Evolutionary conservation across 37 sponge, comb jelly and placozoan species (phyloP).

Genomic region (Haliclona indistincta): DNA sequence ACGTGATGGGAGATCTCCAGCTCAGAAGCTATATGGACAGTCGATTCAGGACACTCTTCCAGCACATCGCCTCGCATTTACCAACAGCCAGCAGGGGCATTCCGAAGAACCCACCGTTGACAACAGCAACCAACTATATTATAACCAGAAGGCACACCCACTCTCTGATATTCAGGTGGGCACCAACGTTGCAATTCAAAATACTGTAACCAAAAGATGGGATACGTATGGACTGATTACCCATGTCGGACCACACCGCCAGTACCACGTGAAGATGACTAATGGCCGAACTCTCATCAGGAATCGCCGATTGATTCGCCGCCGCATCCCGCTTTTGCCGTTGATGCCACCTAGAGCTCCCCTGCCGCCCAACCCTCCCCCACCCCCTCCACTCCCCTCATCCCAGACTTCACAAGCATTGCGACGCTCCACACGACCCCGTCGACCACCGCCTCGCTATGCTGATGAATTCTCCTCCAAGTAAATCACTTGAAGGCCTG

Average conservation of each 20-base stretch:
- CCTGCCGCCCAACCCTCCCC: too few relatives aligned
- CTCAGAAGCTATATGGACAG: slow-evolving; percentile 20
- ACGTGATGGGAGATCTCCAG: not conserved
- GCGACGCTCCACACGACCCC: too few relatives aligned
- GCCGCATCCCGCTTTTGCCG: slow-evolving; percentile 2
- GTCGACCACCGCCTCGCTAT: too few relatives aligned
- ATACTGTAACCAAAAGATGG: slow-evolving; percentile 2
- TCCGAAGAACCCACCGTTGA: not conserved
- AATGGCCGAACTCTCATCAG: slow-evolving; percentile 15
- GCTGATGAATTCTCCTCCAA: too few relatives aligned
- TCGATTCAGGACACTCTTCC: not conserved
- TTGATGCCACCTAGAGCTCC: too few relatives aligned
- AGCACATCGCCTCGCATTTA: not conserved
- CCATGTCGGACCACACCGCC: slow-evolving; percentile 3
- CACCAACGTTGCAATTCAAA: too few relatives aligned
- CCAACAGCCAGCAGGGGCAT: not conserved
- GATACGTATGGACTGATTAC: slow-evolving; percentile 5
- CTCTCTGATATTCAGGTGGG: slow-evolving; percentile 8
- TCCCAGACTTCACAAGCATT: too few relatives aligned
- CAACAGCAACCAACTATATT: not conserved
- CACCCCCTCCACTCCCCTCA: too few relatives aligned
- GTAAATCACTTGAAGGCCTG: too few relatives aligned
- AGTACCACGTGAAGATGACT: slow-evolving; percentile 9
- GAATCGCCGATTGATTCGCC: slow-evolving; percentile 11
- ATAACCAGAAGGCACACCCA: slow-evolving; percentile 7